These are phyloP conservation scores for Drosophila sp. DNA, from an alignment of 1,140 invertebrate genomes.

Conservation along the genomic window DNA sequence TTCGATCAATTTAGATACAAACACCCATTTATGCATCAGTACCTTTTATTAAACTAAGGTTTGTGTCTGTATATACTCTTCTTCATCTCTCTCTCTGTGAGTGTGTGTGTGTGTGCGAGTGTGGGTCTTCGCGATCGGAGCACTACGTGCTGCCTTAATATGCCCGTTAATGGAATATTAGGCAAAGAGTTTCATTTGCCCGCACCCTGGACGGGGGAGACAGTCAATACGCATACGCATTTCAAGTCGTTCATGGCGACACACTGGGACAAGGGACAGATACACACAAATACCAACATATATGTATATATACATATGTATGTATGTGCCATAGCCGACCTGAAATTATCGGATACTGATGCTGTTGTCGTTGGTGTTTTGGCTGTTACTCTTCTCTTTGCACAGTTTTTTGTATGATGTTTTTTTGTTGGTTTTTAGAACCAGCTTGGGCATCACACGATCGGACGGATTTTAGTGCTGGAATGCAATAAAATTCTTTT, in stretches of 20 bases:
- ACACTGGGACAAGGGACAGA: constrained; percentile 53
- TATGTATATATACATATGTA: neutral
- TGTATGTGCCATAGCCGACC: constrained; percentile 21
- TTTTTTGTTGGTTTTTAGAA: constrained; percentile 31
- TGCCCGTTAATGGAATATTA: constrained; percentile 81
- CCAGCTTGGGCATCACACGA: constrained; percentile 66
- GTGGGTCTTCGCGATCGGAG: constrained; percentile 51
- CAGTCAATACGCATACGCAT: constrained; percentile 59
- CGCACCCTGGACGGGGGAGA: constrained; percentile 28
- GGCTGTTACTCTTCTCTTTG: constrained; percentile 20
- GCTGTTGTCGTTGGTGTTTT: constrained; percentile 26
- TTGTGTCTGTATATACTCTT: constrained; percentile 7
- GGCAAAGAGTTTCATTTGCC: constrained; percentile 74
- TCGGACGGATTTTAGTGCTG: constrained; percentile 78
- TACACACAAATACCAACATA: neutral
- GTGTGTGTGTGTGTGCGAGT: constrained; percentile 34
- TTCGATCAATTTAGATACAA: constrained; percentile 82
- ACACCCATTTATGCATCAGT: constrained; percentile 81
- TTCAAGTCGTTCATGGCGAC: constrained; percentile 49
- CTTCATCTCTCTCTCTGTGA: constrained; percentile 6
- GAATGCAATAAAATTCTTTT: constrained; percentile 80
- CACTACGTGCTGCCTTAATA: constrained; percentile 77
- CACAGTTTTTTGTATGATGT: constrained; percentile 41
- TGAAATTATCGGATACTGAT: constrained; percentile 36
- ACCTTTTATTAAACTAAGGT: constrained; percentile 78